Evolutionary conservation across 2,113 vertebrate genomes (phyloP).

Genomic region (Helogale parvula): DNA sequence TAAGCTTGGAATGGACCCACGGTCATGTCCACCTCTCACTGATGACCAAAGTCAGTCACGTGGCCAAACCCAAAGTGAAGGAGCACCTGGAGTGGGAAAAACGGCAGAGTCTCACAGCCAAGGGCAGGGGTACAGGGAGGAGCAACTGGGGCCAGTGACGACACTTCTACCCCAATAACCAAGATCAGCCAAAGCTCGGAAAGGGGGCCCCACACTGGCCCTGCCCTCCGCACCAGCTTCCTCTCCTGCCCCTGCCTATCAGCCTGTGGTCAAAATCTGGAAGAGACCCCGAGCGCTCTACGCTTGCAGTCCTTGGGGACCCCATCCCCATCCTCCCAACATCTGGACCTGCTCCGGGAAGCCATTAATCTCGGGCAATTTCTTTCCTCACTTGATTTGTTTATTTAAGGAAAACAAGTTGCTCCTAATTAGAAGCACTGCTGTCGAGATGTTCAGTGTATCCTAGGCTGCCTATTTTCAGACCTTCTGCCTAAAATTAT

Average conservation of each 20-base stretch:
- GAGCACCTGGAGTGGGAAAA: not conserved
- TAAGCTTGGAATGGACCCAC: not conserved
- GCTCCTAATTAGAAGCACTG: slow-evolving; percentile 72
- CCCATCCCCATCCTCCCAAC: slow-evolving; percentile 25
- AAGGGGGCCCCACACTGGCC: not conserved
- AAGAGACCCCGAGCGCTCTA: not conserved
- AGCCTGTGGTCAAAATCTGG: not conserved
- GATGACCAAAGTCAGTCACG: not conserved
- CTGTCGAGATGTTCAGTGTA: not conserved
- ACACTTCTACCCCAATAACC: not conserved
- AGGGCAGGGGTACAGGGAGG: not conserved
- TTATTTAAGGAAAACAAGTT: slow-evolving; percentile 82
- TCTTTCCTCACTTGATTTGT: slow-evolving; percentile 77
- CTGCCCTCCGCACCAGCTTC: not conserved
- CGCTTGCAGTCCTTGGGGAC: not conserved
- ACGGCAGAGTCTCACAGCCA: rapidly evolving
- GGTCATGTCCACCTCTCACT: not conserved
- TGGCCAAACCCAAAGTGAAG: not conserved
- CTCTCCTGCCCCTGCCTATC: too few relatives aligned
- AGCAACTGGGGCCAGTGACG: rapidly evolving
- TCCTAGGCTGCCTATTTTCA: slow-evolving; percentile 49
- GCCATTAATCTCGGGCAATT: slow-evolving; percentile 73
- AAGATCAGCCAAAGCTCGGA: not conserved
- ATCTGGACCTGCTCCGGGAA: slow-evolving; percentile 72
- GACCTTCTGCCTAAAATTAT: slow-evolving; percentile 60